Conservation (phyloP, 2,113 vertebrate genomes). For the Amphiprion percula region DNA sequence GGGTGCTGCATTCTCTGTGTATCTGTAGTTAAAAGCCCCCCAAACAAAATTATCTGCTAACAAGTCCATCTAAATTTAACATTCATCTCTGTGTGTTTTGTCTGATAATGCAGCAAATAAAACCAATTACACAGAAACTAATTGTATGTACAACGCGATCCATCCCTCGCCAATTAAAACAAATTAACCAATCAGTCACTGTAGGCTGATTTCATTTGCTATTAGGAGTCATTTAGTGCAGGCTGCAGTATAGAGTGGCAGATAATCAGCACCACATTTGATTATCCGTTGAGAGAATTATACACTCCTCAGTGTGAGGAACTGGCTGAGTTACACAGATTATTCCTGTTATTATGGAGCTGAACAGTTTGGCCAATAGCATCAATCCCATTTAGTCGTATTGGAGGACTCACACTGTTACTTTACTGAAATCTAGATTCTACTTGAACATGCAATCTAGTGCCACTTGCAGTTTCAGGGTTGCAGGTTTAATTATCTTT, state of each 20-base stretch:
- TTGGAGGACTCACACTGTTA: constrained; percentile 9
- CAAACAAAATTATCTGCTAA: constrained; percentile 14
- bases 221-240: constrained; percentile 61
- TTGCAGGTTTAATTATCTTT: constrained; percentile 16
- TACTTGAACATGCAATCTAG: background rate
- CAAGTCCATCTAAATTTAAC: constrained; percentile 20
- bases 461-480: constrained; percentile 1
- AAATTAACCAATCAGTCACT: constrained; percentile 69
- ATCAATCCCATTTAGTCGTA: constrained; percentile 55
- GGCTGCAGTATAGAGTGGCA: constrained; percentile 42
- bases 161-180: constrained; percentile 56
- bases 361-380: constrained; percentile 48
- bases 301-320: constrained; percentile 40
- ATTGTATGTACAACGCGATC: constrained; percentile 28
- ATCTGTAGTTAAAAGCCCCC: constrained; percentile 3
- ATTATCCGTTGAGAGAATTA: constrained; percentile 66
- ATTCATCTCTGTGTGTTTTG: constrained; percentile 10
- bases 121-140: constrained; percentile 49
- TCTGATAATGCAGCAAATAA: constrained; percentile 39
- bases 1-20: background rate
- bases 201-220: constrained; percentile 57
- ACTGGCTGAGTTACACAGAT: constrained; percentile 52
- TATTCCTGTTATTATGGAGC: constrained; percentile 60
- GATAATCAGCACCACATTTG: constrained; percentile 72
- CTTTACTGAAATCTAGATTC: constrained; percentile 3